phyloP scores from a whole-genome alignment of 35 echinoderm and acorn worm species.

The Ophioderma brevispina region DNA sequence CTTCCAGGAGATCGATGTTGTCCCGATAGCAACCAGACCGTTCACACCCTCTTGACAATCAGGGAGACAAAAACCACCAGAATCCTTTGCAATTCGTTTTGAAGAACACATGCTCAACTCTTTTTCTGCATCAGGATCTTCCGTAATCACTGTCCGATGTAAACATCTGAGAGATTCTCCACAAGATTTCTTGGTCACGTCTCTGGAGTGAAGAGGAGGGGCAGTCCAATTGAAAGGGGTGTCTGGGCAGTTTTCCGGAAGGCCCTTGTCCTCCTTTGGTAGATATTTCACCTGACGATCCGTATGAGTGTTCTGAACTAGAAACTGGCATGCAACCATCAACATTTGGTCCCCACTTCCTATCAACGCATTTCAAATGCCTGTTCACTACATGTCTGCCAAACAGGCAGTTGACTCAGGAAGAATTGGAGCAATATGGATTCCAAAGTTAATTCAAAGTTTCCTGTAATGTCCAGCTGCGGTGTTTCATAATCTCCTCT shows the following conservation, averaged over 20 bases:
- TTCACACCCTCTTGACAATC: constrained; percentile 46
- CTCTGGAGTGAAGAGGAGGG: constrained; percentile 53
- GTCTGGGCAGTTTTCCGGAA: constrained; percentile 31
- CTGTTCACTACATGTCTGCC: constrained; percentile 33
- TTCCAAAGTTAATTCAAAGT: constrained; percentile 28
- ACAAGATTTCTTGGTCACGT: constrained; percentile 59
- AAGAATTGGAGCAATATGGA: constrained; percentile 25
- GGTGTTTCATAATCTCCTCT: constrained; percentile 23
- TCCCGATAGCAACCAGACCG: constrained; percentile 46
- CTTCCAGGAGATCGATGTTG: constrained; percentile 56
- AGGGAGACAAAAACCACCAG: constrained; percentile 39
- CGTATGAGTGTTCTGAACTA: constrained; percentile 44
- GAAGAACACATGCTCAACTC: constrained; percentile 51
- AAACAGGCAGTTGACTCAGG: constrained; percentile 47
- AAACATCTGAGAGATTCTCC: constrained; percentile 44
- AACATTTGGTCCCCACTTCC: constrained; percentile 40
- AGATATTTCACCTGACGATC: constrained; percentile 54
- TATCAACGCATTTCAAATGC: constrained; percentile 2
- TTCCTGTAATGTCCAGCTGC: constrained; percentile 23
- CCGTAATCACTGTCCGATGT: constrained; percentile 36
- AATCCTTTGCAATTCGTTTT: constrained; percentile 34
- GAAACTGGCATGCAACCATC: constrained; percentile 44
- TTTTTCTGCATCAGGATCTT: constrained; percentile 36
- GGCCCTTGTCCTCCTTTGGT: not conserved
- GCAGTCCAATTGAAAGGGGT: constrained; percentile 36